A percentile compares a stretch with the other conserved stretches of the same genome.
These are phyloP conservation scores for Sarcophaga peregrina DNA, from an alignment of 1,140 invertebrate genomes.

Conservation along the genomic window DNA sequence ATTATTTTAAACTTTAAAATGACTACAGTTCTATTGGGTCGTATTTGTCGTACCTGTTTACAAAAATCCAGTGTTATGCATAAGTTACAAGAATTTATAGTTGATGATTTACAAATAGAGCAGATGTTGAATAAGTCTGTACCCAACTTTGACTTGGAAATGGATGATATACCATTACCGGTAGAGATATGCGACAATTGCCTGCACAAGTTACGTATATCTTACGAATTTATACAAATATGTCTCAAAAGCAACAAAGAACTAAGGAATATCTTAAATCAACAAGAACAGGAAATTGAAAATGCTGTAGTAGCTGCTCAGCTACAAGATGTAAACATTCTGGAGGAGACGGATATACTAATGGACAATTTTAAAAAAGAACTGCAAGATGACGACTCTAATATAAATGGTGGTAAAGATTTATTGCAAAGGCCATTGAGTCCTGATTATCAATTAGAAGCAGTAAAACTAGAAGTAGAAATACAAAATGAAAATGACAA, in stretches of 20 bases:
- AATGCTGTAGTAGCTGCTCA: background rate
- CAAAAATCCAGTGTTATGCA: constrained; percentile 1
- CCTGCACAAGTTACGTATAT: background rate
- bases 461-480: background rate
- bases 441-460: background rate
- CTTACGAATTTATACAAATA: background rate
- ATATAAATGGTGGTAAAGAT: background rate
- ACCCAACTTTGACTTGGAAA: background rate
- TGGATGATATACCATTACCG: background rate
- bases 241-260: constrained; percentile 1
- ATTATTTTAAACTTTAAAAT: background rate
- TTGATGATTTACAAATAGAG: background rate
- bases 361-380: constrained; percentile 14
- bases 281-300: background rate
- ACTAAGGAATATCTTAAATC: background rate
- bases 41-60: constrained; percentile 24
- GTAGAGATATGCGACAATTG: constrained; percentile 2
- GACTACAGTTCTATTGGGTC: background rate
- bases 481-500: background rate
- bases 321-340: background rate
- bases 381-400: background rate
- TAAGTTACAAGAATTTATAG: background rate
- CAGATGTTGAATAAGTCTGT: background rate
- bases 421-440: background rate
- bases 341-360: background rate